A percentile compares a stretch with the other conserved stretches of the same genome.
Evolutionary conservation across 2,113 vertebrate genomes (phyloP).

Genomic region (Nettapus auritus): DNA sequence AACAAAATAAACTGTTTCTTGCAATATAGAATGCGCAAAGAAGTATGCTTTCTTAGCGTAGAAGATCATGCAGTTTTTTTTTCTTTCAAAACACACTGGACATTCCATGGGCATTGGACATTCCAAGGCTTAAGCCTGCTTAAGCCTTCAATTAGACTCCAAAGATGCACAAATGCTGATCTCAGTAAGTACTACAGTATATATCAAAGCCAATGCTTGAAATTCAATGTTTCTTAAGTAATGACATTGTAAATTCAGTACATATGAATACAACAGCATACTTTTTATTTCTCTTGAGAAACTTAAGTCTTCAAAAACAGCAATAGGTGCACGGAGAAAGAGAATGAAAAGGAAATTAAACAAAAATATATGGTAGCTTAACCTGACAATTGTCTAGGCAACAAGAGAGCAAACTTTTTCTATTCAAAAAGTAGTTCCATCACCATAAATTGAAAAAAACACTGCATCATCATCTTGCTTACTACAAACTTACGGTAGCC

Average conservation of each 20-base stretch:
- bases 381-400: background rate
- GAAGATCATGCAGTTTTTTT: background rate
- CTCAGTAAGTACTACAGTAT: background rate
- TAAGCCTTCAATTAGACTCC: background rate
- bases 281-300: background rate
- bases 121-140: background rate
- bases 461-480: background rate
- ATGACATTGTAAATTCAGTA: background rate
- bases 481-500: constrained; percentile 92
- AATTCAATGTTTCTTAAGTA: background rate
- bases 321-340: background rate
- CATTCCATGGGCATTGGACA: background rate
- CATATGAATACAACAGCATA: background rate
- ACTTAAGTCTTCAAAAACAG: background rate
- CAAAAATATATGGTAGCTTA: background rate
- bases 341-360: background rate
- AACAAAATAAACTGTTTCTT: background rate
- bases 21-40: background rate
- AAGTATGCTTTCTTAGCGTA: background rate
- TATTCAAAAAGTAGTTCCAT: background rate
- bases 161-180: background rate
- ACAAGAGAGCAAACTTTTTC: background rate
- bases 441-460: background rate
- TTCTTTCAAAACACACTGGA: background rate
- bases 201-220: background rate